Percentiles rank a stretch among this genome's conserved stretches.
Evolutionary conservation across 1,140 invertebrate species (phyloP).

Genomic region (Trichonephila inaurata): DNA sequence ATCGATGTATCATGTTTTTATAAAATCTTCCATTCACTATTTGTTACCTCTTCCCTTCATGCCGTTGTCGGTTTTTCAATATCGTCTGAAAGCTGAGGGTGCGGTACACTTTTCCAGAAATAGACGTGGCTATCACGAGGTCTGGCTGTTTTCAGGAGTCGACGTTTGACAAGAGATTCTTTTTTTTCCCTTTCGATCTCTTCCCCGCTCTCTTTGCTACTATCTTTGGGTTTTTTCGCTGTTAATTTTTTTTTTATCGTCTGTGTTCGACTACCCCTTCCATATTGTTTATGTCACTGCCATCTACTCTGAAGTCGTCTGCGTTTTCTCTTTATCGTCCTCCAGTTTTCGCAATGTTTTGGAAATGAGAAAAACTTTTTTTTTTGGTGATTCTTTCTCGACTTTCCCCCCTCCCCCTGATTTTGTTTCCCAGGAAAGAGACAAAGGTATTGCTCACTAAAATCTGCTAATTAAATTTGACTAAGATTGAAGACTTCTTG

Average conservation of each 20-base stretch:
- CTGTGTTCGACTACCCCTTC: background rate
- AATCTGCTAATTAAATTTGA: no score
- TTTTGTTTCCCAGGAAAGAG: no score
- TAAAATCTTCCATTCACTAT: background rate
- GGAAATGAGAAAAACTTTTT: no score
- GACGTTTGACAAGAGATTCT: background rate
- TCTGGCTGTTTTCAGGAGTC: background rate
- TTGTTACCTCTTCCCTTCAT: background rate
- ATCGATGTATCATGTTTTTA: no score
- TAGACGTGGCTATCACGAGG: background rate
- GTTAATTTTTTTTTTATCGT: background rate
- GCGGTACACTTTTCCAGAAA: background rate
- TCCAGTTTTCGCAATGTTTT: background rate
- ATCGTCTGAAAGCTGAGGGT: background rate
- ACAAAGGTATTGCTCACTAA: no score
- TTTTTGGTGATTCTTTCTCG: no score
- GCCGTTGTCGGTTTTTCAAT: background rate
- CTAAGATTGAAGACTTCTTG: no score
- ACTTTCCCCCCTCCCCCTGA: no score
- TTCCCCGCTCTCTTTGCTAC: background rate
- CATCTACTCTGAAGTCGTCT: background rate
- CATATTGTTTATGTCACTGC: conserved; percentile 5
- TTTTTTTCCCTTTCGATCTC: background rate
- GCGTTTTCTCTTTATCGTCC: background rate
- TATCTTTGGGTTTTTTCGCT: background rate